Conservation (phyloP, 2,797 vertebrate genomes). For the Anableps anableps region DNA sequence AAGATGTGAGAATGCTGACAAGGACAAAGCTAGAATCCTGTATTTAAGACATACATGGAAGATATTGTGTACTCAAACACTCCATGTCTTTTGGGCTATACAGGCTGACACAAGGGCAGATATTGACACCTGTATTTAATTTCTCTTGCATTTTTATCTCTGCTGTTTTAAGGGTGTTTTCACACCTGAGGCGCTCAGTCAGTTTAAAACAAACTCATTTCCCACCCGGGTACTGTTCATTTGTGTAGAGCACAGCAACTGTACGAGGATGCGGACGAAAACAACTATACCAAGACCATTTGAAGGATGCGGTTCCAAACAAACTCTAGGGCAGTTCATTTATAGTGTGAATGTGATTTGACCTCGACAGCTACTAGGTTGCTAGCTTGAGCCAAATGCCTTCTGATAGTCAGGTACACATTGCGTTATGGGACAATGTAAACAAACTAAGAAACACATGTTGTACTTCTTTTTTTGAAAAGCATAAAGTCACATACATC, state of each 20-base stretch:
- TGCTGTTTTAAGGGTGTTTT: background rate
- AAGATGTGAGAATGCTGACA: too few species aligned
- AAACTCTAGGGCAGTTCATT: background rate
- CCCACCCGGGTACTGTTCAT: background rate
- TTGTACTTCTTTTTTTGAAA: background rate
- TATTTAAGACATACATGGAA: too few species aligned
- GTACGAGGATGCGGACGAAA: background rate
- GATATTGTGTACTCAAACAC: background rate
- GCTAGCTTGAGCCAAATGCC: background rate
- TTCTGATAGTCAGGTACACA: background rate
- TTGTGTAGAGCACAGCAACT: background rate
- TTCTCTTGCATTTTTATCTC: too few species aligned
- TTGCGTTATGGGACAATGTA: background rate
- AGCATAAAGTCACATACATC: background rate
- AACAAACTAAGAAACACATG: background rate
- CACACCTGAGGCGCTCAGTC: background rate
- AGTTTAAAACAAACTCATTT: background rate
- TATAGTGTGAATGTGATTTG: background rate
- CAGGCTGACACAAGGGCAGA: background rate
- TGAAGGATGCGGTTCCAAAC: background rate
- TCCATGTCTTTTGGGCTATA: background rate
- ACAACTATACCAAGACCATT: background rate
- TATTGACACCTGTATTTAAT: background rate
- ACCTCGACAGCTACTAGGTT: background rate
- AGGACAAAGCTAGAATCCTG: too few species aligned